These are phyloP conservation scores for Rhizoglyphus robini DNA, from an alignment of 1,140 invertebrate species.

Conservation along the genomic window DNA sequence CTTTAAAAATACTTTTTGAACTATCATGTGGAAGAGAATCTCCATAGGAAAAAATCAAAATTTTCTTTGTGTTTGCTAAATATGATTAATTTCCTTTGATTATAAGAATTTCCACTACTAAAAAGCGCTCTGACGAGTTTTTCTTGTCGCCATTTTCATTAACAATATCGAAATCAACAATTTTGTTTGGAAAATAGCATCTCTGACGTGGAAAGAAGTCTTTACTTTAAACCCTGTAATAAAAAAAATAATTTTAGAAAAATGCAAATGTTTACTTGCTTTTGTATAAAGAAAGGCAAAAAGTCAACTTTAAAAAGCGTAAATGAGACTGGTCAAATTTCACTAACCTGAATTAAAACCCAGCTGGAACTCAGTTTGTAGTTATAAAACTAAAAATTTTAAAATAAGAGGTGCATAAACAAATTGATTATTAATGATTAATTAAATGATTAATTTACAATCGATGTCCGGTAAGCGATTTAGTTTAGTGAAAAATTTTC, in stretches of 20 bases:
- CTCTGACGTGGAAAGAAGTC: constrained; percentile 83
- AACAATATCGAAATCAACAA: constrained; percentile 75
- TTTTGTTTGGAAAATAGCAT: constrained; percentile 83
- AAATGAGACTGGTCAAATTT: no score
- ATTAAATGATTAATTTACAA: no score
- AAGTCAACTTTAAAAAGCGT: background rate
- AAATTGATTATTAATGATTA: background rate
- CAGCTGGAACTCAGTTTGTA: background rate
- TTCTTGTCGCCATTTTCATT: constrained; percentile 34
- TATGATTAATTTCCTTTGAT: constrained; percentile 95
- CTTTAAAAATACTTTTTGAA: constrained; percentile 14
- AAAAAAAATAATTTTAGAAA: no score
- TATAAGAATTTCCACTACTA: constrained; percentile 77
- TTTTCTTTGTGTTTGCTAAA: constrained; percentile 86
- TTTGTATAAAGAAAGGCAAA: background rate
- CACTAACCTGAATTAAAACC: background rate
- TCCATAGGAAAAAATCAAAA: constrained; percentile 82
- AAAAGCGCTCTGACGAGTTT: constrained; percentile 68
- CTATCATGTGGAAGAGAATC: constrained; percentile 35
- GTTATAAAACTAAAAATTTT: background rate
- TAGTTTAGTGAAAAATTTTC: no score
- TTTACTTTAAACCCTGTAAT: constrained; percentile 65
- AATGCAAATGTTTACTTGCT: background rate
- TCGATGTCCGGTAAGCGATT: no score
- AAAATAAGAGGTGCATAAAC: constrained; percentile 32